These are phyloP conservation scores for Mesoligia furuncula DNA, from an alignment of 2,888 invertebrate species.

Conservation along the genomic window DNA sequence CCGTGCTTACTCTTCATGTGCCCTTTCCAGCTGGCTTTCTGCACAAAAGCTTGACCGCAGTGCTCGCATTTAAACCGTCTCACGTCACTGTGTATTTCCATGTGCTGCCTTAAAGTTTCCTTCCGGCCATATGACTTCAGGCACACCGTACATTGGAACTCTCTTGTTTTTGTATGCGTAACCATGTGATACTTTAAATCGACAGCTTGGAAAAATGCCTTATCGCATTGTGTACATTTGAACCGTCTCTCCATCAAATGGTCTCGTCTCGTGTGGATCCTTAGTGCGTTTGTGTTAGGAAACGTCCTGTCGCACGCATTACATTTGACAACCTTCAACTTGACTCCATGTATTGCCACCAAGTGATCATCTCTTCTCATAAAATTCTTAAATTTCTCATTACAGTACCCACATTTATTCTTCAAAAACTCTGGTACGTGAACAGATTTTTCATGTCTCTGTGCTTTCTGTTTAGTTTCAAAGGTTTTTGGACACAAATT, in stretches of 20 bases:
- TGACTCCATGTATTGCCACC: conserved; percentile 63
- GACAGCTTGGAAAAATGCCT: conserved; percentile 55
- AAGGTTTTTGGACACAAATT: conserved; percentile 79
- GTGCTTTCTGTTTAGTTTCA: conserved; percentile 73
- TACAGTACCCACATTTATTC: conserved; percentile 69
- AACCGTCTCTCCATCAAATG: conserved; percentile 69
- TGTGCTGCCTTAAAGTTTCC: conserved; percentile 69
- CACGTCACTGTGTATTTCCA: conserved; percentile 72
- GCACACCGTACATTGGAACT: conserved; percentile 79
- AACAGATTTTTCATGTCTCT: conserved; percentile 74
- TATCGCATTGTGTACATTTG: conserved; percentile 60
- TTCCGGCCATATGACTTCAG: conserved; percentile 71
- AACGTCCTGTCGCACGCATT: conserved; percentile 79
- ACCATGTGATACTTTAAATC: conserved; percentile 77
- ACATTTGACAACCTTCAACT: conserved; percentile 56
- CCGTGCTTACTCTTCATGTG: conserved; percentile 69
- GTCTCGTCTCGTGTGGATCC: conserved; percentile 81
- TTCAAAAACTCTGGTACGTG: conserved; percentile 30
- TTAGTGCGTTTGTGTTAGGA: conserved; percentile 82
- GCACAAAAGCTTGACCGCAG: conserved; percentile 69
- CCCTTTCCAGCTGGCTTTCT: conserved; percentile 70
- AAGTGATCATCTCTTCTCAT: conserved; percentile 66
- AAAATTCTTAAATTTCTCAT: conserved; percentile 66
- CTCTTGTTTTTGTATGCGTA: conserved; percentile 68
- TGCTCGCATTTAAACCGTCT: conserved; percentile 68